A percentile compares a stretch with the other conserved stretches of the same genome.
Conservation (phyloP, 2,113 vertebrate species). For the Protobothrops mucrosquamatus region DNA sequence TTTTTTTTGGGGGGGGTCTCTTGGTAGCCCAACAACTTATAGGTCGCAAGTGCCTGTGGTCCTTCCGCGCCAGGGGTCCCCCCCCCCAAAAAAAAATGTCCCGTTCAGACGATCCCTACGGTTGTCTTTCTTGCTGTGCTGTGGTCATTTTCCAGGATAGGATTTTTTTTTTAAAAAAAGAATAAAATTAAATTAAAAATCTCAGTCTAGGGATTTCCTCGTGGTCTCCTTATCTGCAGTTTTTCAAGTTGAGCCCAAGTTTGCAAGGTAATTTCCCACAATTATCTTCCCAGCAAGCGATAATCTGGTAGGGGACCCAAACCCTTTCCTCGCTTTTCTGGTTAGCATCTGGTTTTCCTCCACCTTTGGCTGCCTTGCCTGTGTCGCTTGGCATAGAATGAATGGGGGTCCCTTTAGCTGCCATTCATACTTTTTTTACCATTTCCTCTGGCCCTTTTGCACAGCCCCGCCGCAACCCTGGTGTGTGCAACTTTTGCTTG, state of each 20-base stretch:
- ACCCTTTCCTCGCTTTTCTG: neutral
- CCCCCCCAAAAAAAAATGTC: neutral
- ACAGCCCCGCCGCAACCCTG: neutral
- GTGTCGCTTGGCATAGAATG: neutral
- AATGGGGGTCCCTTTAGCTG: neutral
- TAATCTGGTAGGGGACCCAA: neutral
- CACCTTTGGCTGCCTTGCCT: neutral
- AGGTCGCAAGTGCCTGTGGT: neutral
- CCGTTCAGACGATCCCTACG: neutral
- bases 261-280: neutral
- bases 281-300: neutral
- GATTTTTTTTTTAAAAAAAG: neutral
- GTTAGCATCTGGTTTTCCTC: neutral
- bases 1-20: constrained; percentile 20
- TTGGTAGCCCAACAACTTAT: neutral
- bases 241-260: neutral
- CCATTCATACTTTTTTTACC: neutral
- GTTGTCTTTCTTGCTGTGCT: neutral
- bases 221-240: neutral
- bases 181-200: neutral
- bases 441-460: neutral
- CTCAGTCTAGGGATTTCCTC: neutral
- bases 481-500: neutral
- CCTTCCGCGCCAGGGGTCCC: neutral
- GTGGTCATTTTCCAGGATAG: neutral